Evolutionary conservation across 2,888 invertebrate species (phyloP), one percentile per base, ranked within the genome.

Genomic region (Beris morrisii): DNA sequence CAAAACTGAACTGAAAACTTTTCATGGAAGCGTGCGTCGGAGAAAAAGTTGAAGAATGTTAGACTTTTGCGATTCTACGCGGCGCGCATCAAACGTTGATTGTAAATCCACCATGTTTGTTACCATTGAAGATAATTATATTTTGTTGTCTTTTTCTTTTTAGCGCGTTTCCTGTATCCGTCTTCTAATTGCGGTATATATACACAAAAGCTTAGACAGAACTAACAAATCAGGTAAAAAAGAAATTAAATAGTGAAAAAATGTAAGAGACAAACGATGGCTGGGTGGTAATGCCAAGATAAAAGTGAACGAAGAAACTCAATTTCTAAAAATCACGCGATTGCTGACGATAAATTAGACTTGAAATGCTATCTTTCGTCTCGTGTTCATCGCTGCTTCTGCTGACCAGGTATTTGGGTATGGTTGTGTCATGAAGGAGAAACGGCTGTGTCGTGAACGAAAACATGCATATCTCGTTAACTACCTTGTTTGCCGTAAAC

Each of bases 261-360:
- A 56, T 5, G 5, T 15, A 56, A 31, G 54, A 30, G 30, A 28
- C 15, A 57, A 15, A 28, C 13, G 44, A 57, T 44, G 45, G 22
- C 57, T 57, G 12, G 45, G 45, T 45, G 58, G 58, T 28, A 58
- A 58, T 58, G 46, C 30, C 58, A n/a, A 28, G 58, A 22, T 58
- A 58, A 58, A 58, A 28, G 45, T 46, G 46, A 58, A 45, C 58
- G 58, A 15, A 13, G 45, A 61, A 61, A 61, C 61, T 61, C 50
- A 61, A 56, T 61, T 61, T 22, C 50, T 52, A 31, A 32, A 48
- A 61, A 50, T 61, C 61, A 61, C 61, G 61, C 61, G 61, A 61
- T 50, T 52, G 50, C n/a, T 13, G 32, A 50, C 50, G 12, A 61
- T 61, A 61, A 61, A 61, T 61, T 61, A 61, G 61, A 50, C 52